Conservation (phyloP, 2,113 vertebrate species). For the Callocephalon fimbriatum region DNA sequence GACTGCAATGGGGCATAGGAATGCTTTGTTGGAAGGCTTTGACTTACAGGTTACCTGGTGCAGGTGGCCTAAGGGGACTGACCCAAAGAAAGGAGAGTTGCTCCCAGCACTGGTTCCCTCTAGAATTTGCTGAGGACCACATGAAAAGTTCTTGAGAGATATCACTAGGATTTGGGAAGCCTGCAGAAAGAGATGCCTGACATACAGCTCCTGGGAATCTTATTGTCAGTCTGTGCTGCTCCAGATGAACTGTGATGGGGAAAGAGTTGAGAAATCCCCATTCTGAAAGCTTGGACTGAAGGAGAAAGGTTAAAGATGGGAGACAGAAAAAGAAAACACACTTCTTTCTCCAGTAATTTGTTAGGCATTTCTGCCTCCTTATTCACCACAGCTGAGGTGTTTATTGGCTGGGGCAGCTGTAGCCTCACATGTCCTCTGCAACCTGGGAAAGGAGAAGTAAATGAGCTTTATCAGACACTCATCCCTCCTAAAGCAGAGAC, state of each 20-base stretch:
- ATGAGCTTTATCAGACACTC: neutral
- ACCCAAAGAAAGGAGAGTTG: neutral
- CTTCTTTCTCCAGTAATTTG: neutral
- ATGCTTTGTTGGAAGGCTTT: neutral
- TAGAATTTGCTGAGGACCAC: neutral
- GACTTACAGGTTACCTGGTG: neutral
- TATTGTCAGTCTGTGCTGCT: neutral
- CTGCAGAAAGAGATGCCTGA: neutral
- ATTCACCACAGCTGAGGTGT: neutral
- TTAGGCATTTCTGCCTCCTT: neutral
- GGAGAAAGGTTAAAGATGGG: neutral
- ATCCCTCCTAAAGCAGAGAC: neutral
- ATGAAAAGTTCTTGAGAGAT: neutral
- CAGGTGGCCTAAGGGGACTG: neutral
- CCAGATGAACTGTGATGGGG: neutral
- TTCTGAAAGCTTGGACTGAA: neutral
- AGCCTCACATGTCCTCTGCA: neutral
- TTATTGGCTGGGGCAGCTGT: neutral
- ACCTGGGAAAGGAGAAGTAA: neutral
- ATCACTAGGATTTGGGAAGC: neutral
- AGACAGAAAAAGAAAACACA: neutral
- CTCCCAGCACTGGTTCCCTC: neutral
- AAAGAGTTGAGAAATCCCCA: neutral
- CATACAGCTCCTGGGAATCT: neutral
- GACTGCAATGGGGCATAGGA: neutral